Base-by-base conservation (phyloP, 1,140 invertebrate genomes). In the Aphidius ervi region DNA sequence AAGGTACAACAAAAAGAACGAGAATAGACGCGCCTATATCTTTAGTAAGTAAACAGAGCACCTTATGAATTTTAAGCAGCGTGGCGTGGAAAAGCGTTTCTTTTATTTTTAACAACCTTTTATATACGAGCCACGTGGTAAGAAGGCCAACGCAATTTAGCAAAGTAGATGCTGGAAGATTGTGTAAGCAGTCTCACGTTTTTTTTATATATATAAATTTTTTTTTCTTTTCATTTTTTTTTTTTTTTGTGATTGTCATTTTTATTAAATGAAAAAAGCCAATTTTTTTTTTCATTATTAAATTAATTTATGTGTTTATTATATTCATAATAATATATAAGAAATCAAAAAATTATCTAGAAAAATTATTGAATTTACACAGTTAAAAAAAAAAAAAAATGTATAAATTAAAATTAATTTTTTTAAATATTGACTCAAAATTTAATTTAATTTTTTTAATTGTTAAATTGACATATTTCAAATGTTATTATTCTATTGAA, bases 11-110 rank as follows among this genome's bases (percentile, higher is more conserved):
- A 52, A 47, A 20, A 37, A 59, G 50, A 56, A 52, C 53, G 57
- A 59, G 50, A 31, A 56, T 56, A 23, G 47, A 49, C 52, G 54
- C 68, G 69, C 70, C 72, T 75, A 75, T 76, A 75, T 76, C 74
- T 77, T 75, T 73, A 70, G 74, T 71, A 72, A 77, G 74, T 74
- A 77, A 77, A 77, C 74, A 77, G 71, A 74, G 67, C 71, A 68
- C 56, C 74, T 76, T 75, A 77, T 77, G 75, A 77, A 77, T 77
- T 75, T 77, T 76, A 76, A 77, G 72, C 70, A 74, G 73, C 66
- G 48, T 49, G 40, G 59, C 63, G 64, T 64, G 61, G 55, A 58
- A 64, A 63, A 66, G 58, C 59, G 46, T 64, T 68, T 54, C 52
- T 67, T 67, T 54, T 64, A 54, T 64, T 68, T 68, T 67, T 66